A percentile compares a stretch with the other conserved stretches of the same genome.
Evolutionary conservation across 2,113 vertebrate species (phyloP).

Genomic region (Pygathrix nemaeus): DNA sequence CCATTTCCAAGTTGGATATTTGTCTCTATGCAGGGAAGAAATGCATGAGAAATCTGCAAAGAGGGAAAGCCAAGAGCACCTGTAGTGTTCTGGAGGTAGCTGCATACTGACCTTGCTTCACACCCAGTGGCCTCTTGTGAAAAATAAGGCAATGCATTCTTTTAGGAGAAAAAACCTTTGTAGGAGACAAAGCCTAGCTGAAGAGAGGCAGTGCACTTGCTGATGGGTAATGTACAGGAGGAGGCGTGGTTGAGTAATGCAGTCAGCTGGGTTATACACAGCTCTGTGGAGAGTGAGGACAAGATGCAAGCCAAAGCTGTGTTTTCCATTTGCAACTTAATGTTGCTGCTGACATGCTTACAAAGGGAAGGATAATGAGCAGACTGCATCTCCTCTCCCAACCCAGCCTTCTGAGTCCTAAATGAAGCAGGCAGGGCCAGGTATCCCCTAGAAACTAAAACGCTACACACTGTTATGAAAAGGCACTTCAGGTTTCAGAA

Average conservation of each 20-base stretch:
- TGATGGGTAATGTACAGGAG: not conserved
- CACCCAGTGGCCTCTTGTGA: accelerated
- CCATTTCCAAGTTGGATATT: not conserved
- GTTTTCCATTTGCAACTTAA: not conserved
- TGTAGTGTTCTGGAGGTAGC: accelerated
- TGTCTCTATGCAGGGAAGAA: not conserved
- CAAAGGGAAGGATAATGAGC: accelerated
- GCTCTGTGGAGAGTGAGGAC: not conserved
- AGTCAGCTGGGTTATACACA: not conserved
- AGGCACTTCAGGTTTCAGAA: not conserved
- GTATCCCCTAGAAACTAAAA: not conserved
- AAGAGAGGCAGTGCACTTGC: accelerated
- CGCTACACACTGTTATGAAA: not conserved
- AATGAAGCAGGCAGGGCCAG: not conserved
- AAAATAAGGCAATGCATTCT: not conserved
- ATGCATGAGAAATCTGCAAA: not conserved
- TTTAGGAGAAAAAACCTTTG: too few species aligned
- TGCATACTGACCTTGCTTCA: not conserved
- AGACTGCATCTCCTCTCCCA: not conserved
- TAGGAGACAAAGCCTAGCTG: not conserved
- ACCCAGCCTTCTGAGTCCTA: not conserved
- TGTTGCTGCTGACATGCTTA: not conserved
- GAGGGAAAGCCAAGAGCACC: not conserved
- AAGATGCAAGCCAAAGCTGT: not conserved
- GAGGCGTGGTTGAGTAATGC: accelerated